A percentile compares a stretch with the other conserved stretches of the same genome.
Conservation (phyloP, 2,113 vertebrate genomes). For the Carettochelys insculpta region DNA sequence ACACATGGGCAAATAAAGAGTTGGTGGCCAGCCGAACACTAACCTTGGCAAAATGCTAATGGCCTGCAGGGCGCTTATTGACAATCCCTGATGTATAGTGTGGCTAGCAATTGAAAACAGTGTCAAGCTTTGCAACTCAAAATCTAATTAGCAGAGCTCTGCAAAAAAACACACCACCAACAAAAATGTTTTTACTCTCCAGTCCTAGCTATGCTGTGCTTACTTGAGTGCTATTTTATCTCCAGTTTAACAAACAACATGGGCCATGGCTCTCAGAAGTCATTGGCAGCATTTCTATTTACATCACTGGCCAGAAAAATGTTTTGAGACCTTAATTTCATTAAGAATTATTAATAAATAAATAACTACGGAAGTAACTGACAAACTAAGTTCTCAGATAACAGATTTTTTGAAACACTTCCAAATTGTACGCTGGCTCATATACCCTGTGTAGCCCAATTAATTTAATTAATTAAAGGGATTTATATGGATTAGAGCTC, state of each 20-base stretch:
- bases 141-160: background rate
- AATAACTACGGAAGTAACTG: background rate
- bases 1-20: no score
- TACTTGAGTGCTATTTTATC: rapidly evolving
- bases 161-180: no score
- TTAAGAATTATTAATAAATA: background rate
- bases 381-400: background rate
- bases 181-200: background rate
- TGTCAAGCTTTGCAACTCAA: background rate
- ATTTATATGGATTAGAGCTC: no score
- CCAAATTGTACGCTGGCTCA: background rate
- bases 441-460: background rate
- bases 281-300: background rate
- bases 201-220: background rate
- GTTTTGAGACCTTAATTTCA: background rate
- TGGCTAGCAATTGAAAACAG: background rate
- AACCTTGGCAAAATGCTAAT: no score
- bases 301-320: background rate
- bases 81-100: background rate
- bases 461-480: no score
- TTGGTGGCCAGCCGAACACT: no score
- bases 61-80: no score
- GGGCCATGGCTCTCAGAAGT: background rate
- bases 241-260: background rate
- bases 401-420: background rate